These are phyloP conservation scores for Frieseomelitta varia DNA, from an alignment of 1,140 invertebrate genomes.

Conservation along the genomic window DNA sequence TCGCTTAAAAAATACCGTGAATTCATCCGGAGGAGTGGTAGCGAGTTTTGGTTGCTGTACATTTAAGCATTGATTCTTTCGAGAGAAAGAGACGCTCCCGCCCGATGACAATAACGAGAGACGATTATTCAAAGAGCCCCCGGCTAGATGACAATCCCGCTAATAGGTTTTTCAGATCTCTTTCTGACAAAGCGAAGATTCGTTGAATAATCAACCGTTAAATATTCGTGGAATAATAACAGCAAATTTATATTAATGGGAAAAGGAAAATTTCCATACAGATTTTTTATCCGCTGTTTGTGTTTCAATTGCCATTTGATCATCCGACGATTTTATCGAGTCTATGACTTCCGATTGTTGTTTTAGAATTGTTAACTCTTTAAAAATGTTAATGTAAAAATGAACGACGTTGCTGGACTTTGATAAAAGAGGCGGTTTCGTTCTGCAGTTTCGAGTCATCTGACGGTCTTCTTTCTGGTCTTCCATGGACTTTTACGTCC, in stretches of 20 bases:
- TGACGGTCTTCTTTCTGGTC: neutral
- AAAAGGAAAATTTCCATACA: neutral
- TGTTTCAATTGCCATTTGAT: neutral
- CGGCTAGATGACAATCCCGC: neutral
- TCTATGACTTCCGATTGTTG: neutral
- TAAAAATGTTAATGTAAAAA: neutral
- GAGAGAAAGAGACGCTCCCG: constrained; percentile 22
- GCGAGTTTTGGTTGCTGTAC: constrained; percentile 37
- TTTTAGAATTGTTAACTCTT: neutral
- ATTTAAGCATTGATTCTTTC: constrained; percentile 54
- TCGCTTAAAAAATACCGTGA: constrained; percentile 32
- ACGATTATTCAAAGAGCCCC: constrained; percentile 15
- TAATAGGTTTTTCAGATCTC: constrained; percentile 9
- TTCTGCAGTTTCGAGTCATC: constrained; percentile 22
- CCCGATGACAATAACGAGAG: neutral
- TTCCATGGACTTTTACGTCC: neutral
- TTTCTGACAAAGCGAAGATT: neutral
- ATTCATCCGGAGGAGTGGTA: constrained; percentile 29
- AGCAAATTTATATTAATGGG: neutral
- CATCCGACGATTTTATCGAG: neutral
- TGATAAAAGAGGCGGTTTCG: too few species aligned
- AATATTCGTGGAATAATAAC: neutral
- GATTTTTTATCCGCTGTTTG: too few species aligned
- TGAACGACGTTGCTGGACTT: neutral
- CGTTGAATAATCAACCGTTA: neutral